phyloP scores from a whole-genome alignment of 2,888 invertebrate genomes.

The Poecilobothrus nobilitatus region DNA sequence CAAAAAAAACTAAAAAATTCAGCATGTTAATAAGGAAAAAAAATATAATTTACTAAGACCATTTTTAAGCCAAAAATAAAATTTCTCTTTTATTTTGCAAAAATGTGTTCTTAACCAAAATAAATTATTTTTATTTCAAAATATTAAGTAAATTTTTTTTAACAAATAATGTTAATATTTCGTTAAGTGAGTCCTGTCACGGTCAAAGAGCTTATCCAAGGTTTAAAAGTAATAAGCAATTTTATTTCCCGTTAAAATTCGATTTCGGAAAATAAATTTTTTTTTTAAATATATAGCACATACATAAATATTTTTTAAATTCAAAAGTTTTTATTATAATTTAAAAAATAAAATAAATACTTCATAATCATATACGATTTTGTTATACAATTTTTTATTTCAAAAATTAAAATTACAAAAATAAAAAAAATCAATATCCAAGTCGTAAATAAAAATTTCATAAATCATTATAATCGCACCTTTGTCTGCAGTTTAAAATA shows the following conservation, averaged over 20 bases:
- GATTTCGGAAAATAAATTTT: neutral
- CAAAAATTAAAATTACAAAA: too few species aligned
- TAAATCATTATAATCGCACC: too few species aligned
- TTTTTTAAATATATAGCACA: neutral
- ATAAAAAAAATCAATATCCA: too few species aligned
- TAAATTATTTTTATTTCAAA: neutral
- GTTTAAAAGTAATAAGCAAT: neutral
- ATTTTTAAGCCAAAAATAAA: neutral
- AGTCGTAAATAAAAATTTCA: too few species aligned
- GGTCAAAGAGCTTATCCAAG: slow-evolving; percentile 16
- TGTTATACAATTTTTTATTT: too few species aligned
- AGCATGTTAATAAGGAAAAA: neutral
- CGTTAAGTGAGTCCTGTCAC: slow-evolving; percentile 22
- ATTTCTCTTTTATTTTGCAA: neutral
- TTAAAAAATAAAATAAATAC: neutral
- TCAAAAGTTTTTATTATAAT: neutral
- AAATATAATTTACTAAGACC: neutral
- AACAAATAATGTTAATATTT: slow-evolving; percentile 13
- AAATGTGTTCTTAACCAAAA: slow-evolving; percentile 8
- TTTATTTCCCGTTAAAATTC: neutral
- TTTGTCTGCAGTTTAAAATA: too few species aligned
- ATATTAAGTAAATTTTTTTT: neutral
- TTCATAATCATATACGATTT: neutral
- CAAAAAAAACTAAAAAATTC: neutral
- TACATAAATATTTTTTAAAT: neutral